Conservation (phyloP, 1,140 invertebrate genomes). For the Subanguina moxae region DNA sequence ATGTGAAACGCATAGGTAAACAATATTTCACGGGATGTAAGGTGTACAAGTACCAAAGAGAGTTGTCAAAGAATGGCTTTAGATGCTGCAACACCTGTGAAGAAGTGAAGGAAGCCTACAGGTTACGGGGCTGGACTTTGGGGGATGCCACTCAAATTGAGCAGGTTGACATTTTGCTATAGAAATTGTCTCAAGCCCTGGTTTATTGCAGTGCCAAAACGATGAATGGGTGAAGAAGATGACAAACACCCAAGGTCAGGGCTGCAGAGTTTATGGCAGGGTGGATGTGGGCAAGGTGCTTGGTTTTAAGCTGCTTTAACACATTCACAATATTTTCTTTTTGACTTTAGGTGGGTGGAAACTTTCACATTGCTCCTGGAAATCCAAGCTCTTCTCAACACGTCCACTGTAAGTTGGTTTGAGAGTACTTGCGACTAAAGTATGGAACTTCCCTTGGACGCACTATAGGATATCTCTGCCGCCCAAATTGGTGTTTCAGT, state of each 20-base stretch:
- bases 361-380: constrained; percentile 94
- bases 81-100: constrained; percentile 96
- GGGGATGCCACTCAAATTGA: constrained; percentile 73
- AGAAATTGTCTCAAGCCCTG: not conserved
- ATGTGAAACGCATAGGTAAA: too few species aligned
- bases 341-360: constrained; percentile 75
- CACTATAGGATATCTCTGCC: too few species aligned
- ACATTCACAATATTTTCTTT: constrained; percentile 14
- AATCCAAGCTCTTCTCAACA: constrained; percentile 87
- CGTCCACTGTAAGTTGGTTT: constrained; percentile 71
- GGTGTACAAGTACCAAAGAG: too few species aligned
- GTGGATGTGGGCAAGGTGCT: constrained; percentile 85
- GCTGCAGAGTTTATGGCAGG: constrained; percentile 82
- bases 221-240: constrained; percentile 71
- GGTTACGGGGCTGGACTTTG: constrained; percentile 78
- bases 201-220: constrained; percentile 69
- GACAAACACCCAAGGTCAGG: constrained; percentile 64
- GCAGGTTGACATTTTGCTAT: constrained; percentile 63
- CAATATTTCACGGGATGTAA: too few species aligned
- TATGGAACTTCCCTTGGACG: not conserved
- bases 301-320: not conserved
- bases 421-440: not conserved
- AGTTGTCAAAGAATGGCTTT: too few species aligned
- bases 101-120: constrained; percentile 86
- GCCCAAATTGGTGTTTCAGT: too few species aligned